A percentile compares a stretch with the other conserved stretches of the same genome.
Conservation (phyloP, 2,797 vertebrate genomes). For the Lagocephalus sceleratus region DNA sequence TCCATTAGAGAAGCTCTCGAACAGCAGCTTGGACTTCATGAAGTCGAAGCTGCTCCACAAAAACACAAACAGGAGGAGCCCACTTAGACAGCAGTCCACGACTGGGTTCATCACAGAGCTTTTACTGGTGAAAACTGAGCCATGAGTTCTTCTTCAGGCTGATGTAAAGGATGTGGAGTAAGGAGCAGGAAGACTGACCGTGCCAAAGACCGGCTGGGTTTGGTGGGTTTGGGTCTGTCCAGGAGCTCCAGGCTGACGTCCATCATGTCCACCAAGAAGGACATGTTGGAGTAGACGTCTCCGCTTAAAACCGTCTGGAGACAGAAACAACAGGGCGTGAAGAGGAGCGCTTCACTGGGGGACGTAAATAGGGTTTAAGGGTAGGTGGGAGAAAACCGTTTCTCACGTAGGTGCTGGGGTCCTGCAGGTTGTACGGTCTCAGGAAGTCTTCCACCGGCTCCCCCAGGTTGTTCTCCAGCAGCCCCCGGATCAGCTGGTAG, state of each 20-base stretch:
- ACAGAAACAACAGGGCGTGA: slow-evolving; percentile 1
- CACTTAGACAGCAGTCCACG: background rate
- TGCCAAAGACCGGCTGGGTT: slow-evolving; percentile 80
- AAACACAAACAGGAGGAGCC: background rate
- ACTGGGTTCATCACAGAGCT: too few relatives aligned
- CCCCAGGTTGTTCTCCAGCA: slow-evolving; percentile 93
- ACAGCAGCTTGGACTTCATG: slow-evolving; percentile 96
- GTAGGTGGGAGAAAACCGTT: background rate
- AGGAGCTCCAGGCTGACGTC: slow-evolving; percentile 93
- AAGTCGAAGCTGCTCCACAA: slow-evolving; percentile 87
- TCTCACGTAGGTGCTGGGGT: slow-evolving; percentile 91
- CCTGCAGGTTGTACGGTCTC: slow-evolving; percentile 91
- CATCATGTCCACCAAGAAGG: slow-evolving; percentile 93
- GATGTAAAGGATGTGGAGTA: background rate
- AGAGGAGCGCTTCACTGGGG: background rate
- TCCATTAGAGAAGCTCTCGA: slow-evolving; percentile 93
- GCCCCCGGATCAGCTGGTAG: slow-evolving; percentile 89
- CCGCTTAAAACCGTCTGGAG: slow-evolving; percentile 91
- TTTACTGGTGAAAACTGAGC: too few relatives aligned
- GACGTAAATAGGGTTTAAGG: too few relatives aligned
- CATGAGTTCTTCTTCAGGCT: too few relatives aligned
- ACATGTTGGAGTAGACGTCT: slow-evolving; percentile 88
- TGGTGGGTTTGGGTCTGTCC: slow-evolving; percentile 73
- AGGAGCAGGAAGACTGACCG: slow-evolving; percentile 64
- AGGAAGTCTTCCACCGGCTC: slow-evolving; percentile 94